Percentiles rank a stretch among this genome's conserved stretches.
Conservation (phyloP, 2,888 invertebrate genomes). For the Ophraella communa region DNA sequence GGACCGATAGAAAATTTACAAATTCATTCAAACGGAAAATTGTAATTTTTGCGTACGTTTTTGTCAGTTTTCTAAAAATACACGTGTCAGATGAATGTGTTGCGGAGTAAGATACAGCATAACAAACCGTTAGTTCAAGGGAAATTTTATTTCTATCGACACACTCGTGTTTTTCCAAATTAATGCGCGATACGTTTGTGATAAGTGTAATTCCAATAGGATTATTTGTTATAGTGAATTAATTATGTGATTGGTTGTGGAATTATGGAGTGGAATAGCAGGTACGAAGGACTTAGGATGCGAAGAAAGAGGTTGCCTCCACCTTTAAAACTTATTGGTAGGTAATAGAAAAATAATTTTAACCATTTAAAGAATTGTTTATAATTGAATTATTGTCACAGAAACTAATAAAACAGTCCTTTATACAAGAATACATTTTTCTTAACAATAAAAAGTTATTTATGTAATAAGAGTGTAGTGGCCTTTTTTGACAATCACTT, state of each 20-base stretch:
- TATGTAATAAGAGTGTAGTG: no score
- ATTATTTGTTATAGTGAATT: neutral
- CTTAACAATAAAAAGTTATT: no score
- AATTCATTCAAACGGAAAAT: neutral
- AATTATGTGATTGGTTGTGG: neutral
- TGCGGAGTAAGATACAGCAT: conserved; percentile 4
- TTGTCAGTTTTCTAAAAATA: conserved; percentile 17
- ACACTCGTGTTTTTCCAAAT: neutral
- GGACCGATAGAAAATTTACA: conserved; percentile 7
- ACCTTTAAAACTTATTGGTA: conserved; percentile 6
- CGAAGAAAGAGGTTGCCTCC: conserved; percentile 9
- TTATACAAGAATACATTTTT: no score
- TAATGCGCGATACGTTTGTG: neutral
- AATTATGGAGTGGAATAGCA: neutral
- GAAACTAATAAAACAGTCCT: no score
- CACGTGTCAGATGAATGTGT: conserved; percentile 13
- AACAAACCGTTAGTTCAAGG: conserved; percentile 13
- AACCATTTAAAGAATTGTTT: no score
- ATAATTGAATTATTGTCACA: no score
- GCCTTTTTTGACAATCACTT: no score
- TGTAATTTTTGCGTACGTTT: conserved; percentile 5
- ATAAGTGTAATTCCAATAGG: neutral
- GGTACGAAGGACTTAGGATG: neutral
- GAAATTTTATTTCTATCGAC: conserved; percentile 12
- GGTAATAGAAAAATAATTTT: no score